Evolutionary conservation across 2,113 vertebrate genomes (phyloP).

Genomic region (Seriola aureovittata): DNA sequence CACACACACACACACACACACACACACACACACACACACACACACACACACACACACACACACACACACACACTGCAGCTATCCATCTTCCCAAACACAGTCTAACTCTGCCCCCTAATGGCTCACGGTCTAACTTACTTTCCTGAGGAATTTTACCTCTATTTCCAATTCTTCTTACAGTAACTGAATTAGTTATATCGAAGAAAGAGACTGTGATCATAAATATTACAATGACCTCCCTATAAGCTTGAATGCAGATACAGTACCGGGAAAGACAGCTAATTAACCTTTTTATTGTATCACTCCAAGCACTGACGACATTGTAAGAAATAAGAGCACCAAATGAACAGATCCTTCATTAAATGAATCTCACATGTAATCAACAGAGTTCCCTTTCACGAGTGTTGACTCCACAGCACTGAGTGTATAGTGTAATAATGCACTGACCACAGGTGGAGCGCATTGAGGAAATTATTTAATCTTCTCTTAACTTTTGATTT

Average conservation of each 20-base stretch:
- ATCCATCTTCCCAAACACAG: slow-evolving; percentile 25
- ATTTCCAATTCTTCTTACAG: neutral
- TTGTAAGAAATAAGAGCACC: neutral
- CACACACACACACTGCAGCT: neutral
- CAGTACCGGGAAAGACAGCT: neutral
- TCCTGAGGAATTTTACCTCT: neutral
- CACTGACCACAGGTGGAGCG: neutral
- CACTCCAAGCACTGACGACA: neutral
- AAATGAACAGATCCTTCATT: neutral
- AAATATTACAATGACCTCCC: neutral
- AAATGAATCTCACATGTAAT: neutral
- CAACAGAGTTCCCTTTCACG: neutral
- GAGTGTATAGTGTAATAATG: neutral
- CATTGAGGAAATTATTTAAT: neutral
- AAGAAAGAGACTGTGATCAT: neutral
- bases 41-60: too few species aligned
- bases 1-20: too few species aligned
- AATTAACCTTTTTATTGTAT: neutral
- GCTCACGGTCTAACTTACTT: slow-evolving; percentile 37
- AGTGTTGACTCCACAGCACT: neutral
- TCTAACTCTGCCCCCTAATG: slow-evolving; percentile 75
- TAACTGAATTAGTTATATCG: neutral
- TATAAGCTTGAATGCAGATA: neutral
- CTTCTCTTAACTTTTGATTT: neutral
- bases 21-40: too few species aligned